Evolutionary conservation across 2,888 invertebrate species (phyloP), one percentile per base, ranked within the genome.

Genomic region (Lobophora halterata): DNA sequence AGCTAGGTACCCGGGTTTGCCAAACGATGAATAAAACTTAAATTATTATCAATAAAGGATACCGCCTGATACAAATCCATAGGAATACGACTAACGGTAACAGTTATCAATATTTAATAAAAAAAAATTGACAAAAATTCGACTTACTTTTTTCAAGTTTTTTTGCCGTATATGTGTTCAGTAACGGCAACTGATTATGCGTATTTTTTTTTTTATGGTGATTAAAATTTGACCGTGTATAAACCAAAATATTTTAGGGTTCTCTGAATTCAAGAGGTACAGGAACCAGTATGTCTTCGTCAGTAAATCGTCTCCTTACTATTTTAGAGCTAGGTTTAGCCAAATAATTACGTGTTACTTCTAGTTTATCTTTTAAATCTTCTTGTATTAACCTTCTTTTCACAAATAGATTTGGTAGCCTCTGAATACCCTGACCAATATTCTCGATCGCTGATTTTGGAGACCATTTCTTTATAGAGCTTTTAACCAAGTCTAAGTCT

Each of bases 231-330:
- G n/a, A n/a, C n/a, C n/a, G n/a, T n/a, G n/a, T n/a, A n/a, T n/a
- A n/a, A n/a, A n/a, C n/a, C n/a, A 6, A 23, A 25, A 25, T 2
- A 2, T 12, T 19, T 49, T 53, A 49, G 34, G 47, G 40, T 33
- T 60, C 50, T 29, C 62, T 71, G 42, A 64, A 41, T 52, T 58
- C 59, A 32, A 79, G 63, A 11, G 74, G 70, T 45, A 82, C 63
- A 5, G 77, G 79, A 53, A 82, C 49, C 55, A 66, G 72, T 37
- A 52, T 54, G 21, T 62, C 59, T 40, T 72, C 64, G 33, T 38
- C 61, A 42, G 42, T 34, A 39, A 56, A 33, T 48, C 54, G 32
- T 50, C 25, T 36, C 3, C 8, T 29, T 9, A 37, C 3, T 5
- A 43, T 30, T 18, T 26, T 33, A 18, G 13, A 26, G 11, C 21